Conservation (phyloP, 2,113 vertebrate species). For the Eulemur rufifrons region DNA sequence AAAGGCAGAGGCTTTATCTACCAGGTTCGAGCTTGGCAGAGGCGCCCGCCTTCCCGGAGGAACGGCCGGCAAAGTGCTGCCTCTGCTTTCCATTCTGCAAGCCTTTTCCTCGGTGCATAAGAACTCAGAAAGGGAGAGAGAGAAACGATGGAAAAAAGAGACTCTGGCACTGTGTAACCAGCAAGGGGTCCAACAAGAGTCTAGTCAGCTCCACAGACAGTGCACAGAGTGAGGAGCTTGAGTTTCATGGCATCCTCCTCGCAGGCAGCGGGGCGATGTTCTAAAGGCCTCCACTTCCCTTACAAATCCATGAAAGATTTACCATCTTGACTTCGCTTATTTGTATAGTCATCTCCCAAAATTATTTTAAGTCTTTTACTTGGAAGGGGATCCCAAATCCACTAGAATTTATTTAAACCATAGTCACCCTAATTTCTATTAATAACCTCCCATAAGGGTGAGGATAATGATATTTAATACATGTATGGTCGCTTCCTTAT, state of each 20-base stretch:
- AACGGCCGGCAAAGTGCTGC: not conserved
- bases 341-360: not conserved
- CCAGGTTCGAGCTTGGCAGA: not conserved
- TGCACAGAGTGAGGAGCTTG: rapidly evolving
- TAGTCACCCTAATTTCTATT: not conserved
- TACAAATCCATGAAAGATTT: not conserved
- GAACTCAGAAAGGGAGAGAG: not conserved
- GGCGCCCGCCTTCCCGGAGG: not conserved
- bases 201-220: not conserved
- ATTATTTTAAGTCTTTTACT: not conserved
- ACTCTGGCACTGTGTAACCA: not conserved
- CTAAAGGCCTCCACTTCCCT: not conserved
- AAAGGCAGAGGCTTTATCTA: not conserved
- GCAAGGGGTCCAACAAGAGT: not conserved
- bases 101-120: not conserved
- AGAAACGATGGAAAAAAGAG: not conserved
- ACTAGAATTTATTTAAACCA: not conserved
- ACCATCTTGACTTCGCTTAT: not conserved
- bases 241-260: not conserved
- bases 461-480: not conserved
- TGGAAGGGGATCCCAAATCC: slow-evolving; percentile 2
- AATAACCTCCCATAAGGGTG: not conserved
- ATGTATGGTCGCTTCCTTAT: too few species aligned
- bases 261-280: not conserved
- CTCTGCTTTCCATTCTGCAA: not conserved